These are phyloP conservation scores for Limenitis camilla DNA, from an alignment of 2,888 invertebrate species.

Conservation along the genomic window DNA sequence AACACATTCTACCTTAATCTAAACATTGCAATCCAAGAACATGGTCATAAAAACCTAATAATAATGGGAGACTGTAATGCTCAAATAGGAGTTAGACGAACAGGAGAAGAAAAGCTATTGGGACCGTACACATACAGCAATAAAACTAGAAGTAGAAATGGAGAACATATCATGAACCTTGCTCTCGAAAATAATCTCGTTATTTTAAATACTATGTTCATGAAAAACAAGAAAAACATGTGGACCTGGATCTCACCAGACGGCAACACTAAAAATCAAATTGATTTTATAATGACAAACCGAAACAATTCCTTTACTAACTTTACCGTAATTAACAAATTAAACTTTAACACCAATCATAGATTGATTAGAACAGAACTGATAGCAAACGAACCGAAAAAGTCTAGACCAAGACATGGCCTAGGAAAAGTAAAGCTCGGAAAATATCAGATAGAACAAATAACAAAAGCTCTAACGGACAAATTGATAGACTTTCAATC, in stretches of 20 bases:
- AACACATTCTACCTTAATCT: slow-evolving; percentile 13
- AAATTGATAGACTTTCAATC: no score
- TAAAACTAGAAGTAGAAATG: slow-evolving; percentile 19
- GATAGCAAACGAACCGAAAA: no score
- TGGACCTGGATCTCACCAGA: slow-evolving; percentile 23
- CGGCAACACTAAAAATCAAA: slow-evolving; percentile 19
- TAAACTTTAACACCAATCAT: no score
- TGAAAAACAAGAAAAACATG: slow-evolving; percentile 17
- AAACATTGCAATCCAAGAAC: slow-evolving; percentile 15
- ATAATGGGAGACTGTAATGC: no score
- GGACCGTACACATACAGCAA: slow-evolving; percentile 12
- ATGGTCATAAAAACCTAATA: slow-evolving; percentile 15
- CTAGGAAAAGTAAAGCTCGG: no score
- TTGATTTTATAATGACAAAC: slow-evolving; percentile 22
- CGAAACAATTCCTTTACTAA: slow-evolving; percentile 9
- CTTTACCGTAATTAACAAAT: slow-evolving; percentile 9
- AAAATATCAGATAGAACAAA: no score
- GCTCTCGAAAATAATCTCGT: no score
- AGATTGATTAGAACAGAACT: no score
- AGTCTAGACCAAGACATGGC: no score
- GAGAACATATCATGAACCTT: slow-evolving; percentile 16
- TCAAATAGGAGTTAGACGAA: slow-evolving; percentile 17
- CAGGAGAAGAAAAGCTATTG: slow-evolving; percentile 9
- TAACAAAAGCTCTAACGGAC: no score
- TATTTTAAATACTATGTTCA: no score